These are phyloP conservation scores for Beris chalybata DNA, from an alignment of 2,888 invertebrate genomes.

Conservation along the genomic window DNA sequence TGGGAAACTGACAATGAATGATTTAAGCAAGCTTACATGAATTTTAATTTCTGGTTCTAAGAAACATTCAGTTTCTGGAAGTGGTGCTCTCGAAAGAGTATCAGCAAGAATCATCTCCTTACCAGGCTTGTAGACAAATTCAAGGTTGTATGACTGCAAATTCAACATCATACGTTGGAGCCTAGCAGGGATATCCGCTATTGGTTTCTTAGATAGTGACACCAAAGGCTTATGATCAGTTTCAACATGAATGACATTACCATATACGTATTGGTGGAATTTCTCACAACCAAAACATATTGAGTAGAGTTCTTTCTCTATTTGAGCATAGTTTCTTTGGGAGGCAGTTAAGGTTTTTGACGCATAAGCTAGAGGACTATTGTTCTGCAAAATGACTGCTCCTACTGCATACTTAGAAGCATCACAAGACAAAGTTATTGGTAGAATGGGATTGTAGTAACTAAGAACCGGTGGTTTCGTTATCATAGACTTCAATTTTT, in stretches of 20 bases:
- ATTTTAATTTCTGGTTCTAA: too few species aligned
- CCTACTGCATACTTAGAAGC: conserved; percentile 42
- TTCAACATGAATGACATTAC: conserved; percentile 40
- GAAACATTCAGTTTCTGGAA: too few species aligned
- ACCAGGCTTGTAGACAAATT: too few species aligned
- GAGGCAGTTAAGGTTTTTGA: conserved; percentile 21
- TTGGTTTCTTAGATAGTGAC: conserved; percentile 42
- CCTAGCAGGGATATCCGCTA: conserved; percentile 38
- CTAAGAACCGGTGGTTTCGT: conserved; percentile 41
- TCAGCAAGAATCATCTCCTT: too few species aligned
- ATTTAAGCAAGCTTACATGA: too few species aligned
- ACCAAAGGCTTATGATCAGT: conserved; percentile 47
- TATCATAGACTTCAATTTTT: conserved; percentile 37
- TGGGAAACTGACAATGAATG: too few species aligned
- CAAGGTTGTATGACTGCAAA: too few species aligned
- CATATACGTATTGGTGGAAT: conserved; percentile 45
- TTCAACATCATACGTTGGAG: conserved; percentile 16
- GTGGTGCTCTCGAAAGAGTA: too few species aligned
- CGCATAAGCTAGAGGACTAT: conserved; percentile 27
- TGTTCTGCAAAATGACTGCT: conserved; percentile 28
- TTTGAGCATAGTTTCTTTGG: conserved; percentile 42
- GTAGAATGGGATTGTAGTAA: conserved; percentile 43
- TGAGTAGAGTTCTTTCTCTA: conserved; percentile 44
- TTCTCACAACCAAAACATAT: conserved; percentile 43
- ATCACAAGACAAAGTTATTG: conserved; percentile 43